phyloP scores from a whole-genome alignment of 2,797 vertebrate genomes.

The Sternotherus odoratus region DNA sequence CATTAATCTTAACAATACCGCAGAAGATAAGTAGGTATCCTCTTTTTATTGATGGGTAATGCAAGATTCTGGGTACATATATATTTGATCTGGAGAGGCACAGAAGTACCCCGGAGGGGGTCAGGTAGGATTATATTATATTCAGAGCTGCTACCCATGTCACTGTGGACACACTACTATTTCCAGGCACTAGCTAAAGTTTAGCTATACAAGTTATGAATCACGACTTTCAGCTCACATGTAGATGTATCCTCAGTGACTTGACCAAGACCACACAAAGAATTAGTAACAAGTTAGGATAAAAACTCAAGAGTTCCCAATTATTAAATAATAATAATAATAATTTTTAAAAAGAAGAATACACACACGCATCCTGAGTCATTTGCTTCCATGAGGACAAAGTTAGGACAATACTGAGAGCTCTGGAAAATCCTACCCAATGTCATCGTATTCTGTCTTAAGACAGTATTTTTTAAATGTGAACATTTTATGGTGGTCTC shows the following conservation, averaged over 20 bases:
- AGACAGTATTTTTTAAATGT: too few species aligned
- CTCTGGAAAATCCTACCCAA: not conserved
- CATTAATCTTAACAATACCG: not conserved
- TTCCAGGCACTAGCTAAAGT: not conserved
- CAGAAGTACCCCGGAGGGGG: not conserved
- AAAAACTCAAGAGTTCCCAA: not conserved
- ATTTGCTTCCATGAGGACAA: not conserved
- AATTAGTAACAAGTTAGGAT: not conserved
- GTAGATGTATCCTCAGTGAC: not conserved
- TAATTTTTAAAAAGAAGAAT: not conserved
- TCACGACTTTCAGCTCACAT: not conserved
- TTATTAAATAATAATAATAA: too few species aligned
- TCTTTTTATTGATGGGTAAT: not conserved
- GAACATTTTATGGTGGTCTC: too few species aligned
- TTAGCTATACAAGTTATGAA: not conserved
- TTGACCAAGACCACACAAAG: not conserved
- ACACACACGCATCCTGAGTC: not conserved
- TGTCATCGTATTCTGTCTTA: too few species aligned
- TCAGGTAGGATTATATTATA: not conserved
- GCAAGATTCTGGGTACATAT: not conserved
- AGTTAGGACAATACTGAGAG: not conserved
- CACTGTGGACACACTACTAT: not conserved
- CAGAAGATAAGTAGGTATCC: not conserved
- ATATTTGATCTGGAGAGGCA: not conserved
- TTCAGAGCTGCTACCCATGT: not conserved